phyloP scores from a whole-genome alignment of 1,140 invertebrate genomes.

The Cheumatopsyche charites region DNA sequence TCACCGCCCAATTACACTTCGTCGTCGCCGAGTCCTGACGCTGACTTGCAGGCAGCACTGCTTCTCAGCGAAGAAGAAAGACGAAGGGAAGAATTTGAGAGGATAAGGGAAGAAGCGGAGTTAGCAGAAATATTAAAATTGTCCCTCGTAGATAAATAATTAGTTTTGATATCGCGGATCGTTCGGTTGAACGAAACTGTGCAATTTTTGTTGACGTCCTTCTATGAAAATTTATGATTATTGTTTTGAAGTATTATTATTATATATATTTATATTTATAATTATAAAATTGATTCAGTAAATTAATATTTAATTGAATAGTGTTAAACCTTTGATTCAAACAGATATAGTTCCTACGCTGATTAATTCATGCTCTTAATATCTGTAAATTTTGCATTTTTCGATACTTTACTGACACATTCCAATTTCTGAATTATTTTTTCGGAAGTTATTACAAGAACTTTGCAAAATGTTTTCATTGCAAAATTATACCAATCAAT shows the following conservation, averaged over 20 bases:
- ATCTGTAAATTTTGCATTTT: too few species aligned
- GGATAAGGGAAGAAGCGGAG: slow-evolving; percentile 52
- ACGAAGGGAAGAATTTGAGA: slow-evolving; percentile 46
- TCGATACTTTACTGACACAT: background rate
- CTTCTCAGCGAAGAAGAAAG: slow-evolving; percentile 53
- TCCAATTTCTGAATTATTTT: background rate
- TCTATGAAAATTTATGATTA: slow-evolving; percentile 27
- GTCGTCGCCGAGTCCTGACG: slow-evolving; percentile 41
- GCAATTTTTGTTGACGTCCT: slow-evolving; percentile 23
- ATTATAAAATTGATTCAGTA: background rate
- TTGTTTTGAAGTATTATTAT: slow-evolving; percentile 16
- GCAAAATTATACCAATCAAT: too few species aligned
- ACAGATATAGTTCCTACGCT: slow-evolving; percentile 12
- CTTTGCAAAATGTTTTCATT: too few species aligned
- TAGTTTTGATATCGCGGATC: background rate
- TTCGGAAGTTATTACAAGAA: too few species aligned
- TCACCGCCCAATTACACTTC: slow-evolving; percentile 31
- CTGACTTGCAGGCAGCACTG: slow-evolving; percentile 51
- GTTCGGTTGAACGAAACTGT: slow-evolving; percentile 15
- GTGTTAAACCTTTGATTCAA: background rate
- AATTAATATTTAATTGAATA: slow-evolving; percentile 1
- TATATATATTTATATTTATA: slow-evolving; percentile 12
- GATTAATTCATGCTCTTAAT: too few species aligned
- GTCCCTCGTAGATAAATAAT: slow-evolving; percentile 57
- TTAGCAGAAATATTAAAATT: slow-evolving; percentile 49